Conservation (phyloP, 2,888 invertebrate species). For the Smittia sp. region DNA sequence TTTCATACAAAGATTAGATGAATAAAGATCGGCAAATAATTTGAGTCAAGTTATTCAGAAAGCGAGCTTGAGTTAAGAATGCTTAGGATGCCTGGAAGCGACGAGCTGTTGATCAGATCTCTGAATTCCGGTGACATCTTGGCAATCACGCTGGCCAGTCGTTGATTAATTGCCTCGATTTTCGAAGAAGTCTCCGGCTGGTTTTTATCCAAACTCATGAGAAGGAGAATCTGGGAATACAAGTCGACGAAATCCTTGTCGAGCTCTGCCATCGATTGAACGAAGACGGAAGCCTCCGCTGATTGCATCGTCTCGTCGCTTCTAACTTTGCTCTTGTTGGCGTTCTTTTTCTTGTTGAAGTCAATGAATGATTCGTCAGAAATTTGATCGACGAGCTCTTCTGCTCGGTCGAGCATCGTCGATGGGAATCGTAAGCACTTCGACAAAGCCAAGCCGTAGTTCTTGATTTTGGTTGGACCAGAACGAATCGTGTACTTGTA, state of each 20-base stretch:
- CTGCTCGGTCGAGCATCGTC: conserved; percentile 42
- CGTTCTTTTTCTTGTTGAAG: not conserved
- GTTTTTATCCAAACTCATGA: conserved; percentile 5
- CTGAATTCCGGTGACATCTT: conserved; percentile 23
- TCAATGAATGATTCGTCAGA: conserved; percentile 44
- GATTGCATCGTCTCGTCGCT: not conserved
- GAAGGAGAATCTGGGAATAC: conserved; percentile 12
- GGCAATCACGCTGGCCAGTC: not conserved
- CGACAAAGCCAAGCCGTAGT: conserved; percentile 44
- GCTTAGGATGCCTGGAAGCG: not conserved
- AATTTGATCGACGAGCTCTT: conserved; percentile 42
- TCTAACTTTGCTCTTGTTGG: not conserved
- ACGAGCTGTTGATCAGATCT: not conserved
- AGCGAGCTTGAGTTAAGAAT: not conserved
- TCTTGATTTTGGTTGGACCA: conserved; percentile 43
- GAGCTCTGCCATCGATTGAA: not conserved
- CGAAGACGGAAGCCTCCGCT: not conserved
- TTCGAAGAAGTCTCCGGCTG: not conserved
- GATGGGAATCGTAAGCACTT: conserved; percentile 43
- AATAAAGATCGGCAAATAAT: no score
- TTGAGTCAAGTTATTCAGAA: not conserved
- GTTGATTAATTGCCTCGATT: not conserved
- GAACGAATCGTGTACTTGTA: conserved; percentile 44
- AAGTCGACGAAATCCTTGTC: conserved; percentile 33
- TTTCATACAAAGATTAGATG: no score